These are phyloP conservation scores for Eulithis testata DNA, from an alignment of 2,888 invertebrate genomes.

Conservation along the genomic window DNA sequence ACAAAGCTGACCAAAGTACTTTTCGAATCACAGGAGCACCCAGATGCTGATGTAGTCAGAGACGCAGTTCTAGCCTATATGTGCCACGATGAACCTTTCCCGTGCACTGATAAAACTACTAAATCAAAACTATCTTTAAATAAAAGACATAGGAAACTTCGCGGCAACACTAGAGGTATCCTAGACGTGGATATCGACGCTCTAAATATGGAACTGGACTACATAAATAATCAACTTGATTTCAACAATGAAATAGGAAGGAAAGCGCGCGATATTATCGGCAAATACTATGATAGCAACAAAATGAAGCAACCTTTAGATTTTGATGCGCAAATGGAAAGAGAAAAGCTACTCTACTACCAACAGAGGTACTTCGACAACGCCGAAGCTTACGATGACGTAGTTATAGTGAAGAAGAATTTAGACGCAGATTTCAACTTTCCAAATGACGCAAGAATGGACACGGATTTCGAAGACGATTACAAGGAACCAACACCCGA, in stretches of 20 bases:
- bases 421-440: constrained; percentile 81
- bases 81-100: constrained; percentile 93
- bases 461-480: constrained; percentile 77
- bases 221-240: constrained; percentile 75
- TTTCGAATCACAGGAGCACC: constrained; percentile 87
- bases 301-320: constrained; percentile 69
- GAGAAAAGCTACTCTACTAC: constrained; percentile 77
- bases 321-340: constrained; percentile 82
- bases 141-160: constrained; percentile 52
- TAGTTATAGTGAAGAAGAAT: constrained; percentile 79
- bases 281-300: constrained; percentile 68
- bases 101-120: constrained; percentile 84
- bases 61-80: constrained; percentile 93
- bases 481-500: constrained; percentile 73
- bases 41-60: constrained; percentile 88
- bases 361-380: constrained; percentile 78
- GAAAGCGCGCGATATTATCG: constrained; percentile 75
- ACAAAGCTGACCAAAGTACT: constrained; percentile 86
- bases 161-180: constrained; percentile 54
- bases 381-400: constrained; percentile 76
- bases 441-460: constrained; percentile 75
- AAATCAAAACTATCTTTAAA: constrained; percentile 48
- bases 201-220: constrained; percentile 74
- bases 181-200: constrained; percentile 73
- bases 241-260: constrained; percentile 76